Percentiles rank a stretch among this genome's conserved stretches.
Conservation (phyloP, 2,888 invertebrate genomes). For the Stictocephala bisonia region DNA sequence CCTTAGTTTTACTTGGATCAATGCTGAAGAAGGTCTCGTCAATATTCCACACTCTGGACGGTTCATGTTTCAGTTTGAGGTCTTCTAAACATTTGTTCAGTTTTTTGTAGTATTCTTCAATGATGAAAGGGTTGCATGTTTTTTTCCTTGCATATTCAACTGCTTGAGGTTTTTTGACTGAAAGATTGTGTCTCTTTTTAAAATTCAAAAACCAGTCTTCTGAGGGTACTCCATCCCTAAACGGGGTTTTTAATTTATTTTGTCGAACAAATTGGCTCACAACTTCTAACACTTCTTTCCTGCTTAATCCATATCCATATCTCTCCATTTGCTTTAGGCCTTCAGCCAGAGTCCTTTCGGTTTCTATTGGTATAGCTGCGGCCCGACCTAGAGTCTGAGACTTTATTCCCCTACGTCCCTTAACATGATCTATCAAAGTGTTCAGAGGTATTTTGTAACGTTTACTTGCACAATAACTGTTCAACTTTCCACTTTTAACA, state of each 20-base stretch:
- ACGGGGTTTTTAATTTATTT: constrained; percentile 58
- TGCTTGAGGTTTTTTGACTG: constrained; percentile 61
- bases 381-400: constrained; percentile 55
- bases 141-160: constrained; percentile 61
- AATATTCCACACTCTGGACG: constrained; percentile 56
- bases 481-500: constrained; percentile 46
- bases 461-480: constrained; percentile 49
- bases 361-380: constrained; percentile 55
- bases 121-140: constrained; percentile 54
- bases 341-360: constrained; percentile 57
- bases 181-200: constrained; percentile 58
- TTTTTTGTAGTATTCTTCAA: constrained; percentile 59
- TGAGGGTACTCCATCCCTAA: constrained; percentile 59
- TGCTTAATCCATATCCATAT: constrained; percentile 61
- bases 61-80: neutral
- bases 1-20: constrained; percentile 53
- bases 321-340: constrained; percentile 60
- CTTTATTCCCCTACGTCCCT: constrained; percentile 55
- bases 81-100: constrained; percentile 40
- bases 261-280: constrained; percentile 58
- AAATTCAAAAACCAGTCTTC: constrained; percentile 59
- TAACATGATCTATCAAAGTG: constrained; percentile 54
- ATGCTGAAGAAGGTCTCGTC: constrained; percentile 56
- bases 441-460: constrained; percentile 52
- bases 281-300: constrained; percentile 58